Percentiles rank a stretch among this genome's conserved stretches.
phyloP scores from a whole-genome alignment of 2,113 vertebrate species.

The Pogonocichla stellata region DNA sequence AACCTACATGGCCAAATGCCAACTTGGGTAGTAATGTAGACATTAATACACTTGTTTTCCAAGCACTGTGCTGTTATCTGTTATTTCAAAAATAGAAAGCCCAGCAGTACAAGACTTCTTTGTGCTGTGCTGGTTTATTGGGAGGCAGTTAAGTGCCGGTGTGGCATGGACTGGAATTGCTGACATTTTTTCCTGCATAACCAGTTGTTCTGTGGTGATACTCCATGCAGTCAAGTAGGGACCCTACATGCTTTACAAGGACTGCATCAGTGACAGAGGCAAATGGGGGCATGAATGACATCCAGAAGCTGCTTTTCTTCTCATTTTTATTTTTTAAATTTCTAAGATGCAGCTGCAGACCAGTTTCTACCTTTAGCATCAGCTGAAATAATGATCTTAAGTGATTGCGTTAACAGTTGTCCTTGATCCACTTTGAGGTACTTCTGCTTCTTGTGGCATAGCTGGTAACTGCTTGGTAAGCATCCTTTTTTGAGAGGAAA shows the following conservation, averaged over 20 bases:
- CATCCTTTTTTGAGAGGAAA: not conserved
- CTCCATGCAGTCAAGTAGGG: not conserved
- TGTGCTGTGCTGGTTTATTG: not conserved
- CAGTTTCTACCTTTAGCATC: conserved; percentile 1
- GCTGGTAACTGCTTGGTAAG: not conserved
- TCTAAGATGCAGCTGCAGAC: not conserved
- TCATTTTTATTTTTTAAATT: not conserved
- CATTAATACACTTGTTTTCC: not conserved
- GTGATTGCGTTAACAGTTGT: not conserved
- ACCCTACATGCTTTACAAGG: not conserved
- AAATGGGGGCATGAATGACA: not conserved
- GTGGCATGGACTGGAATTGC: not conserved
- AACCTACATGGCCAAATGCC: not conserved
- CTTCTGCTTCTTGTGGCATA: not conserved
- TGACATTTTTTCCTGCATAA: not conserved
- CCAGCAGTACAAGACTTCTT: not conserved
- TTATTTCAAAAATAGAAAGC: not conserved
- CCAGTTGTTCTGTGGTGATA: not conserved
- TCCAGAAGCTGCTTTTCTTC: not conserved
- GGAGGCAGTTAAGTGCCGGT: not conserved
- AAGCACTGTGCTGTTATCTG: not conserved
- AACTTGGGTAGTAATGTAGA: not conserved
- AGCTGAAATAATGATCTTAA: conserved; percentile 17
- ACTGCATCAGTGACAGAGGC: not conserved
- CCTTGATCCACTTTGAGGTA: not conserved